A percentile compares a stretch with the other conserved stretches of the same genome.
Evolutionary conservation across 2,113 vertebrate species (phyloP).

Genomic region (Oncorhynchus gorbuscha): DNA sequence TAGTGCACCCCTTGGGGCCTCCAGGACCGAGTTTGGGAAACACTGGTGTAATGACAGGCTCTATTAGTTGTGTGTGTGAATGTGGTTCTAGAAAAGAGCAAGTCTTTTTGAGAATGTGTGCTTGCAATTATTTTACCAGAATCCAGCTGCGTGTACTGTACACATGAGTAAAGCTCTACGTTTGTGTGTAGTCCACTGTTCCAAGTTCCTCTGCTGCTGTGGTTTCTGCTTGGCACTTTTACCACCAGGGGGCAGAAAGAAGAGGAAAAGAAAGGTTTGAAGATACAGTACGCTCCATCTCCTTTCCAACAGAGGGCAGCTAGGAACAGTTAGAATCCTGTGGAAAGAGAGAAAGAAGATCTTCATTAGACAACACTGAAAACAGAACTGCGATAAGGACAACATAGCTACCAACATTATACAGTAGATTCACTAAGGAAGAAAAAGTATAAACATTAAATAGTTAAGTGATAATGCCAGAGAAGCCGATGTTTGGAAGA

Average conservation of each 20-base stretch:
- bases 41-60: constrained; percentile 26
- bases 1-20: too few species aligned
- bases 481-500: too few species aligned
- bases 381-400: neutral
- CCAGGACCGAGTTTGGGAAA: too few species aligned
- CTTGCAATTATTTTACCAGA: constrained; percentile 12
- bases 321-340: constrained; percentile 60
- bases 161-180: neutral
- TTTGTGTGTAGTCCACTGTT: constrained; percentile 41
- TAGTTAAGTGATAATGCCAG: too few species aligned
- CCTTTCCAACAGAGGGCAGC: constrained; percentile 54
- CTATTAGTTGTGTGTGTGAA: constrained; percentile 31
- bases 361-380: neutral
- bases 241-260: constrained; percentile 17
- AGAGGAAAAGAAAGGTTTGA: neutral
- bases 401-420: neutral
- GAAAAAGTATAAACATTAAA: too few species aligned
- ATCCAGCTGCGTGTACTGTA: neutral
- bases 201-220: constrained; percentile 56
- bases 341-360: neutral
- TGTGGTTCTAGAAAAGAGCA: constrained; percentile 43
- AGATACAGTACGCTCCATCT: neutral
- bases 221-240: constrained; percentile 3
- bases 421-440: neutral
- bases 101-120: constrained; percentile 29